phyloP scores from a whole-genome alignment of 2,888 invertebrate species.

The Polydrusus cervinus region DNA sequence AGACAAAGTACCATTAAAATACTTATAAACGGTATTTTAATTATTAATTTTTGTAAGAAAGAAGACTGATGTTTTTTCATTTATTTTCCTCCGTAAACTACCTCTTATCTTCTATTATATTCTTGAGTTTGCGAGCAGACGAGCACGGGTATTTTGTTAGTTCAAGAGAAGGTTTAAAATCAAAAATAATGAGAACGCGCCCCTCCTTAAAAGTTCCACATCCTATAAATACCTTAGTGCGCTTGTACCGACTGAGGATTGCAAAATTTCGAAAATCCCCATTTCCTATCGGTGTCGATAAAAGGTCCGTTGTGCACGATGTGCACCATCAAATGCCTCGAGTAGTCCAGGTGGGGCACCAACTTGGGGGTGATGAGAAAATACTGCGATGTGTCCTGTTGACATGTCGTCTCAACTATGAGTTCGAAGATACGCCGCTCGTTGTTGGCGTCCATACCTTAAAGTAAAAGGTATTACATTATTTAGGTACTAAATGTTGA shows the following conservation, averaged over 20 bases:
- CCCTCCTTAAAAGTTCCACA: neutral
- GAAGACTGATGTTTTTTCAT: too few species aligned
- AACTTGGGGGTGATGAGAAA: constrained; percentile 97
- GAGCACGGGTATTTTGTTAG: too few species aligned
- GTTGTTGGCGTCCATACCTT: constrained; percentile 88
- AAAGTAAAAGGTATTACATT: neutral
- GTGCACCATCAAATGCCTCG: constrained; percentile 80
- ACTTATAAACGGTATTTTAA: too few species aligned
- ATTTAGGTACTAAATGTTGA: neutral
- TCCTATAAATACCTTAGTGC: neutral
- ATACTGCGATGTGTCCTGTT: constrained; percentile 84
- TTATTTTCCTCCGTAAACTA: too few species aligned
- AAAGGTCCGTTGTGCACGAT: constrained; percentile 85
- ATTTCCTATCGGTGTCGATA: constrained; percentile 68
- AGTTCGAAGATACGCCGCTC: constrained; percentile 88
- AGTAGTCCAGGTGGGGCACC: constrained; percentile 81
- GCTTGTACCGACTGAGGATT: constrained; percentile 57
- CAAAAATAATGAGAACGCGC: too few species aligned
- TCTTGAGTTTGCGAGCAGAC: too few species aligned
- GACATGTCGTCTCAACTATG: constrained; percentile 81
- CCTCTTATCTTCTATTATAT: too few species aligned
- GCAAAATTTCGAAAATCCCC: constrained; percentile 65
- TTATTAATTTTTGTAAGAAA: too few species aligned
- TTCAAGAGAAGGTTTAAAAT: too few species aligned
- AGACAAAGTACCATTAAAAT: too few species aligned